phyloP scores from a whole-genome alignment of 2,113 vertebrate genomes.

The Phalacrocorax pelagicus region DNA sequence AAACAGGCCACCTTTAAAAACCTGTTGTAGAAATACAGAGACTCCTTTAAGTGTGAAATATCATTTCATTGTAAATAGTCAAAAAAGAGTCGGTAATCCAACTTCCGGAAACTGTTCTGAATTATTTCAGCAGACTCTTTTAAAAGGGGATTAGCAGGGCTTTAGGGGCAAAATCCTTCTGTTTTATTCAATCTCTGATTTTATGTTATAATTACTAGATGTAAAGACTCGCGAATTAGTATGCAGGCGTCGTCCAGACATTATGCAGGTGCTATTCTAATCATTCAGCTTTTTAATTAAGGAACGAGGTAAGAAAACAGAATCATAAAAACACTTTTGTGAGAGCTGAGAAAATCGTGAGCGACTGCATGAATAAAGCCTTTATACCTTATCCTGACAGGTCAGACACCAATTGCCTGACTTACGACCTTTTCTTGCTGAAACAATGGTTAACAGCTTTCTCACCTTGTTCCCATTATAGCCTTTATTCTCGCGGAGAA shows the following conservation, averaged over 20 bases:
- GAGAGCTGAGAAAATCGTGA: conserved; percentile 79
- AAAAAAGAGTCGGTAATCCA: conserved; percentile 94
- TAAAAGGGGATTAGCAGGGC: conserved; percentile 97
- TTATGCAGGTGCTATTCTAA: conserved; percentile 91
- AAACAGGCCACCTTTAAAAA: conserved; percentile 69
- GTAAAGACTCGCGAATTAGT: conserved; percentile 88
- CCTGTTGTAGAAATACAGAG: conserved; percentile 76
- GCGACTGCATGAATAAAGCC: conserved; percentile 79
- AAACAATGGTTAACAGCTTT: conserved; percentile 80
- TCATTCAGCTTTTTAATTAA: conserved; percentile 85
- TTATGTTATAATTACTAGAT: conserved; percentile 96
- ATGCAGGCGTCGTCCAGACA: conserved; percentile 79
- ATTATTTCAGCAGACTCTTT: conserved; percentile 98
- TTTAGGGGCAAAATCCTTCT: conserved; percentile 86
- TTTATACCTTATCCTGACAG: conserved; percentile 82
- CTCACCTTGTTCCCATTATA: conserved; percentile 78
- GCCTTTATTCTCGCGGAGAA: conserved; percentile 70
- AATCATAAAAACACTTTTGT: conserved; percentile 87
- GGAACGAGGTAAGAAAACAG: conserved; percentile 82
- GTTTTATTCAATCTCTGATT: conserved; percentile 88
- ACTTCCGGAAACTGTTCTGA: conserved; percentile 99
- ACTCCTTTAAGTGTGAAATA: conserved; percentile 94
- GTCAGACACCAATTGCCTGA: conserved; percentile 79
- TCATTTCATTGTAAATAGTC: conserved; percentile 92
- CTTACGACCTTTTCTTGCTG: conserved; percentile 81